Base-by-base conservation (phyloP, 2,888 invertebrate genomes). In the Alviniconcha strummeri region DNA sequence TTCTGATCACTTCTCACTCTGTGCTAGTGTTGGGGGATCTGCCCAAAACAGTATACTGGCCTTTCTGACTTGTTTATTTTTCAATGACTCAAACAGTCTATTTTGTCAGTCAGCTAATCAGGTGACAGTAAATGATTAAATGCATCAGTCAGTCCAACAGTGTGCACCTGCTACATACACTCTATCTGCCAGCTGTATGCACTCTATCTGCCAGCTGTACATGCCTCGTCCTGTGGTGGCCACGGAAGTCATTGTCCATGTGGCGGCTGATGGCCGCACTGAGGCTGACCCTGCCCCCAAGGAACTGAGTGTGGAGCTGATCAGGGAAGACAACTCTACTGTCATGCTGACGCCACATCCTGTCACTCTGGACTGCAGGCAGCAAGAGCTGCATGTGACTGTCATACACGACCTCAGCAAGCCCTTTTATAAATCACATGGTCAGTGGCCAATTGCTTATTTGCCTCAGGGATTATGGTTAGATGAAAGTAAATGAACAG, bases 341-440 rank as follows among this genome's bases (percentile, higher is more conserved):
- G 78, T 85, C 3, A 69, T 84, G 1, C 15, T 90, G n/a, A 83
- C 86, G 8, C 78, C 83, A 52, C 84, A 19, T 5, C 52, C 69
- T 9, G 52, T 80, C 36, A 84, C 85, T 7, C 82, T 91, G 7
- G 86, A 81, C 76, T 92, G 92, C 84, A 57, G 86, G 13, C 82
- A 86, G 2, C 89, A 87, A 76, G 90, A 91, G 4, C 15, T 90
- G 5, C 85, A 85, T n/a, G 82, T 92, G 19, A 81, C 89, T 3
- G 86, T 91, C 6, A 78, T 82, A 0, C 91, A 92, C 60, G 90
- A 92, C 81, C 88, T 92, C 13, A 89, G 88, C 80, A 86, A 86
- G 78, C 88, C 90, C 7, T 91, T 92, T 84, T 88, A 87, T 72
- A 81, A 89, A 36, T 89, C 91, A 3, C 90, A 88, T 89, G 92